Evolutionary conservation across 2,888 invertebrate species (phyloP).

Genomic region (Meandrusa payeni): DNA sequence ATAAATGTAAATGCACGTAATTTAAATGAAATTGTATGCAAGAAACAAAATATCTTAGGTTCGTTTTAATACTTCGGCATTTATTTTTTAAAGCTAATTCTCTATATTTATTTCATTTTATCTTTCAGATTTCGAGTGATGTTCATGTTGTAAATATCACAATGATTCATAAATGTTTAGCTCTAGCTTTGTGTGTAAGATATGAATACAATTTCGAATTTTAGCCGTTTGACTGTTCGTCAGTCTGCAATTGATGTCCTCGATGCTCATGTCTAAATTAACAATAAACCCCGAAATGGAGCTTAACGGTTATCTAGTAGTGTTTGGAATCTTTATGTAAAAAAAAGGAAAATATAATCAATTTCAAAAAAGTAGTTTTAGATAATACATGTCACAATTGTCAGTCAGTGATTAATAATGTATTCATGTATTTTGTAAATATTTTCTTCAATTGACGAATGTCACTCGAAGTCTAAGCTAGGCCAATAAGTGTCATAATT

Average conservation of each 20-base stretch:
- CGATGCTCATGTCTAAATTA: slow-evolving; percentile 11
- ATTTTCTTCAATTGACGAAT: slow-evolving; percentile 18
- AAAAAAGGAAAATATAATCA: slow-evolving; percentile 28
- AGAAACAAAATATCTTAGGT: neutral
- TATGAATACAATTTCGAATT: neutral
- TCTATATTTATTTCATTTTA: neutral
- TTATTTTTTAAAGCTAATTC: slow-evolving; percentile 2
- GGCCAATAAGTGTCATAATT: neutral
- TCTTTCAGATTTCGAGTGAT: slow-evolving; percentile 23
- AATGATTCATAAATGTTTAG: slow-evolving; percentile 12
- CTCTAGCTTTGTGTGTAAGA: slow-evolving; percentile 3
- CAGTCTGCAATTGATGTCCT: slow-evolving; percentile 13
- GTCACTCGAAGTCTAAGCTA: slow-evolving; percentile 20
- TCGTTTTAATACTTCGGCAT: slow-evolving; percentile 4
- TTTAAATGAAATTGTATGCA: neutral
- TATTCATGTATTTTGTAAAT: slow-evolving; percentile 24
- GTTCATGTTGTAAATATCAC: slow-evolving; percentile 20
- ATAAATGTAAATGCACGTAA: neutral
- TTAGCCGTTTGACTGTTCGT: slow-evolving; percentile 16
- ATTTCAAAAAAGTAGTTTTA: slow-evolving; percentile 34
- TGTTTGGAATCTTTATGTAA: slow-evolving; percentile 35
- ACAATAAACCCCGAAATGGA: slow-evolving; percentile 51
- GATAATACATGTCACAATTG: slow-evolving; percentile 28
- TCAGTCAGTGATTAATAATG: slow-evolving; percentile 13
- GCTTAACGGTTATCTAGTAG: slow-evolving; percentile 51